Base-by-base conservation (phyloP, 2,888 invertebrate genomes). In the Pocota personata region DNA sequence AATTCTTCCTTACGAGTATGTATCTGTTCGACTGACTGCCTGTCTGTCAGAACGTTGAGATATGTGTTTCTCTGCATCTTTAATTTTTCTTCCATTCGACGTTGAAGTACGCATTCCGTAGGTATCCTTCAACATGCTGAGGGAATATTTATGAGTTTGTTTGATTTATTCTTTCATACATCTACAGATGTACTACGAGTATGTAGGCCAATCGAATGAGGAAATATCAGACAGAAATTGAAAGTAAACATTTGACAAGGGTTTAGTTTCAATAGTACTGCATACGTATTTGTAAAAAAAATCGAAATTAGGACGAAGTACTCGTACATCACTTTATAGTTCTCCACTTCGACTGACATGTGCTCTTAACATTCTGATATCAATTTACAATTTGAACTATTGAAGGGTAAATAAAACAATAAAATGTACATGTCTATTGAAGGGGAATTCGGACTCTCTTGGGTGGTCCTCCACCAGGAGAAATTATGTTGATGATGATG, bases 231-330 rank as follows among this genome's bases (percentile, higher is more conserved):
- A 32, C 14, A 57, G 35, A 58, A 67, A 50, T 67, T 57, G 32
- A 57, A 67, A 58, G 21, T 40, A 58, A 76, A 67, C 35, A 58
- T 24, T 67, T 50, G 50, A 67, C 8, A 67, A 30, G 30, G 48
- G 30, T 43, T 27, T 16, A 43, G 21, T 24, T 55, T 40, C 48
- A 32, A 48, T 19, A 46, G 19, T 40, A 52, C 10, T 8, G 2
- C 24, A 24, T 2, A 19, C 10, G 3, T 21, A 21, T 10, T 30
- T 40, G 16, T 5, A 52, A 40, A 30, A 27, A 30, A 24, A 75
- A 62, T 62, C 62, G 5, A 40, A 30, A 32, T 52, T 3, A 40
- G 40, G 21, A 60, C n/a, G 14, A 14, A 14, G 19, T 12, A 8
- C 48, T 10, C 48, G 50, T 50, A 50, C 50, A 27, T 27, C 12